phyloP scores from a whole-genome alignment of 2,888 invertebrate genomes.

The Drosophila antonietae region DNA sequence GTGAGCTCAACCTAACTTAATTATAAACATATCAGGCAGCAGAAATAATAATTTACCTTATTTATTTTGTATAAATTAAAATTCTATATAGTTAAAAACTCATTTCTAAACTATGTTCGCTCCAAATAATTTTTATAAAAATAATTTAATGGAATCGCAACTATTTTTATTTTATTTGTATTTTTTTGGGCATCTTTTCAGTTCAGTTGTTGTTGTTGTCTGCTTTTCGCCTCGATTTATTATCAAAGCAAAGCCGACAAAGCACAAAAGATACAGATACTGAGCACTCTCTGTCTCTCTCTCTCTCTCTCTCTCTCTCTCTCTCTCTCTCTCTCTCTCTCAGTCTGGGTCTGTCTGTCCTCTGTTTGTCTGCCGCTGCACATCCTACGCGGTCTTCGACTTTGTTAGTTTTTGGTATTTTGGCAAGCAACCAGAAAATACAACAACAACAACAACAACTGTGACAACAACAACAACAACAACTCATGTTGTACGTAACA shows the following conservation, averaged over 20 bases:
- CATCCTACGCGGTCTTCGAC: conserved; percentile 69
- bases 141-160: conserved; percentile 53
- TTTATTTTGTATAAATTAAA: neutral
- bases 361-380: conserved; percentile 21
- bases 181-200: conserved; percentile 26
- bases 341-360: conserved; percentile 13
- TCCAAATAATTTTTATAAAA: conserved; percentile 54
- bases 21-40: conserved; percentile 2
- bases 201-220: conserved; percentile 27
- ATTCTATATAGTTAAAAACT: neutral
- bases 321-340: conserved; percentile 2
- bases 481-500: conserved; percentile 67
- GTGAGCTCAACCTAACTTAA: neutral
- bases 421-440: conserved; percentile 68
- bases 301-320: conserved; percentile 9
- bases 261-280: conserved; percentile 57
- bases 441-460: conserved; percentile 26
- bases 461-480: conserved; percentile 42
- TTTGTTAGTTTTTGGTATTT: conserved; percentile 69
- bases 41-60: conserved; percentile 10
- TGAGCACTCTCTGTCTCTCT: conserved; percentile 24
- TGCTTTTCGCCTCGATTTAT: conserved; percentile 69
- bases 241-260: conserved; percentile 71
- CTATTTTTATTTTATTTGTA: conserved; percentile 32
- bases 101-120: conserved; percentile 1